Conservation (phyloP, 1,140 invertebrate genomes). For the Sinonovacula constricta region DNA sequence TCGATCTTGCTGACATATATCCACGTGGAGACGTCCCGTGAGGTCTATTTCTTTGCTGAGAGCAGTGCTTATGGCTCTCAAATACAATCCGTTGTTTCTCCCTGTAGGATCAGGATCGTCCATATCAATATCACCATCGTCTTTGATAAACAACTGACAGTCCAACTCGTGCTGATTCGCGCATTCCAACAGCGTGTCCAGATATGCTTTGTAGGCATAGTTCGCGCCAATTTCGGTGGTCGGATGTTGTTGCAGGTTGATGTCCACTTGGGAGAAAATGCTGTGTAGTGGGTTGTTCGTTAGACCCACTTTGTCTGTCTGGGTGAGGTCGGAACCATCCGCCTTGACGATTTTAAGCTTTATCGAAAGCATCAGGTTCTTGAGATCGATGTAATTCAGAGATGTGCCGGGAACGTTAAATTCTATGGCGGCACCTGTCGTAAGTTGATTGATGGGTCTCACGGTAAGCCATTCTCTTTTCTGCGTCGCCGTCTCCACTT, state of each 20-base stretch:
- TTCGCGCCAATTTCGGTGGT: slow-evolving; percentile 13
- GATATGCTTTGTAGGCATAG: slow-evolving; percentile 12
- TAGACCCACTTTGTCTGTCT: not conserved
- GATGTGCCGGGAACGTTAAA: slow-evolving; percentile 10
- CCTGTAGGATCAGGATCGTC: not conserved
- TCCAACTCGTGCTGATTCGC: slow-evolving; percentile 5
- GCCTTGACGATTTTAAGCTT: slow-evolving; percentile 5
- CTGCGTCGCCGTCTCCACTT: not conserved
- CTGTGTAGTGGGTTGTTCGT: slow-evolving; percentile 4
- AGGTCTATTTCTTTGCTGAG: slow-evolving; percentile 2
- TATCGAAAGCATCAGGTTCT: not conserved
- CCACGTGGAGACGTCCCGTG: slow-evolving; percentile 3
- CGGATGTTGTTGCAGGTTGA: slow-evolving; percentile 8
- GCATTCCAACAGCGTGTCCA: slow-evolving; percentile 5
- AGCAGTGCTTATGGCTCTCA: not conserved
- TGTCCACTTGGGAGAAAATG: slow-evolving; percentile 9
- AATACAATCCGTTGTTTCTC: not conserved
- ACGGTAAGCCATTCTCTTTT: slow-evolving; percentile 9
- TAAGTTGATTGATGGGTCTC: slow-evolving; percentile 26
- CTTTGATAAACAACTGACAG: slow-evolving; percentile 15
- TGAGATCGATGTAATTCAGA: slow-evolving; percentile 7
- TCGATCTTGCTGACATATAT: slow-evolving; percentile 11
- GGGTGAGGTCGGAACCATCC: not conserved
- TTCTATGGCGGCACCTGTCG: slow-evolving; percentile 10
- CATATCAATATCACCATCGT: slow-evolving; percentile 13